These are phyloP conservation scores for Orthonyx spaldingii DNA, from an alignment of 2,113 vertebrate genomes.

Conservation along the genomic window DNA sequence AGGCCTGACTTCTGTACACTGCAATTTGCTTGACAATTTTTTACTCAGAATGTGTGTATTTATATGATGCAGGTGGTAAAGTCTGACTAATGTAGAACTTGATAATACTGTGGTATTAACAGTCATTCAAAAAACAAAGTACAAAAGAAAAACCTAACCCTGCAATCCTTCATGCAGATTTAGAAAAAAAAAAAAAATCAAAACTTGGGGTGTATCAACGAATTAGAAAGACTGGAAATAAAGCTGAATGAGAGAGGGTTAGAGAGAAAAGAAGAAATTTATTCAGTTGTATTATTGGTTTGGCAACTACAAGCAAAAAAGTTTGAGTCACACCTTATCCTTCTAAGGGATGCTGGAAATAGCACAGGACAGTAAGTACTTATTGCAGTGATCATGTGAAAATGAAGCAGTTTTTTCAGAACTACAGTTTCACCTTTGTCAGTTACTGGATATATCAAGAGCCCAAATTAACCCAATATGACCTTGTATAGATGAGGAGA, in stretches of 20 bases:
- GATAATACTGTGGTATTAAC: background rate
- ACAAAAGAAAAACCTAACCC: background rate
- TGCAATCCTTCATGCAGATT: background rate
- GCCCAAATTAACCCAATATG: background rate
- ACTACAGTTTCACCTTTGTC: background rate
- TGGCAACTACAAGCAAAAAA: background rate
- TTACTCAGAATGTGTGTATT: background rate
- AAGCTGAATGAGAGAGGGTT: background rate
- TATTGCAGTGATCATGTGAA: background rate
- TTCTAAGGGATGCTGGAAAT: background rate
- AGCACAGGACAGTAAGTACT: background rate
- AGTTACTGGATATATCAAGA: background rate
- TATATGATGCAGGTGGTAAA: background rate
- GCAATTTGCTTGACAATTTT: background rate
- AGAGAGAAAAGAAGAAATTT: background rate
- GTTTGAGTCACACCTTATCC: background rate
- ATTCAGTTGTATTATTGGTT: background rate
- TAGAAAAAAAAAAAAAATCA: background rate
- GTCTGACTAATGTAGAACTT: background rate
- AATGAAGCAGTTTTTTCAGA: background rate
- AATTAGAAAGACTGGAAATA: background rate
- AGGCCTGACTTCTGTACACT: background rate
- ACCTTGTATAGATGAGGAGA: background rate
- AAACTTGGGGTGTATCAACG: background rate
- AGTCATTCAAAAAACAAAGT: background rate